These are phyloP conservation scores for Tipula unca DNA, from an alignment of 2,888 invertebrate genomes.

Conservation along the genomic window DNA sequence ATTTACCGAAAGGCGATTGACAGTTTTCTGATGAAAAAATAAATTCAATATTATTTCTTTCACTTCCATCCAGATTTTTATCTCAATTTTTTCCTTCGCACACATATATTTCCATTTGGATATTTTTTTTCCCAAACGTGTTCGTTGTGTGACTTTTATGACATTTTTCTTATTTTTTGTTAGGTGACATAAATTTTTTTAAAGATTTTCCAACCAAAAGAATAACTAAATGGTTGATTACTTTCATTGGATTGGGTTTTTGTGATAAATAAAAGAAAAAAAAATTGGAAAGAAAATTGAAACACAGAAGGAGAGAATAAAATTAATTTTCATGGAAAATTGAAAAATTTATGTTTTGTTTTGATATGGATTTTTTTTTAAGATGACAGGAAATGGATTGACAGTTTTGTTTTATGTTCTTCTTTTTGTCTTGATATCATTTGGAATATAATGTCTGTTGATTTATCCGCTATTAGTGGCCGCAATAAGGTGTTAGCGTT, in stretches of 20 bases:
- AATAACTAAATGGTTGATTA: background rate
- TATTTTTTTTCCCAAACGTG: background rate
- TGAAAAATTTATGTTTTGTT: background rate
- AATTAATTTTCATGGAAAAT: constrained; percentile 8
- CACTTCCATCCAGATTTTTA: background rate
- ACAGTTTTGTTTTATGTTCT: background rate
- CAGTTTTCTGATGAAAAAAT: background rate
- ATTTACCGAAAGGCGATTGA: constrained; percentile 8
- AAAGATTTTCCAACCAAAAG: background rate
- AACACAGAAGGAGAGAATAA: background rate
- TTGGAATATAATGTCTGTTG: background rate
- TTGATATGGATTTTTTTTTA: background rate
- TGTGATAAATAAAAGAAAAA: background rate
- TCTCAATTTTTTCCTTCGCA: background rate
- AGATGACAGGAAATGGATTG: constrained; percentile 8
- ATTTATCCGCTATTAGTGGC: background rate
- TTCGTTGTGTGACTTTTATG: background rate
- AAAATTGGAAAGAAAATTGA: background rate
- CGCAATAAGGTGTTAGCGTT: background rate
- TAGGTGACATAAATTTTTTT: background rate
- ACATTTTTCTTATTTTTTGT: background rate
- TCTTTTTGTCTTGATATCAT: background rate
- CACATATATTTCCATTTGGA: background rate
- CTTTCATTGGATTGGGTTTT: background rate
- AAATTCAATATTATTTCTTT: constrained; percentile 1